Conservation (phyloP, 2,113 vertebrate genomes). For the Microtus oregoni region DNA sequence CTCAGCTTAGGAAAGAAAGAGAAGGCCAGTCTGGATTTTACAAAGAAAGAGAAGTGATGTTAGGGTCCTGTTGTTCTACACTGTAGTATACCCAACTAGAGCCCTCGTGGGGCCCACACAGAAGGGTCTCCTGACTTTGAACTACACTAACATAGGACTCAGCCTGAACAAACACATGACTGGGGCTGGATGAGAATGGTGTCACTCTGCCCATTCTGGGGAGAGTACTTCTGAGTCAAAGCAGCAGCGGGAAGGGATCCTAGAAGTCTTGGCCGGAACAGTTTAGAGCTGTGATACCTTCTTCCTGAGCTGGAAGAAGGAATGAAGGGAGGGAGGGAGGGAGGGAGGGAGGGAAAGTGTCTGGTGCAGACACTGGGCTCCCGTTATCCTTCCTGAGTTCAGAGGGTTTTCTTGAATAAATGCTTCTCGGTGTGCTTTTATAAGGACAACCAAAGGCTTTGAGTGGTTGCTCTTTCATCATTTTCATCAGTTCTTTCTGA, state of each 20-base stretch:
- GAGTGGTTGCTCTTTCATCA: conserved; percentile 31
- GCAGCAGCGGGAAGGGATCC: neutral
- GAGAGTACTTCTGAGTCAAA: neutral
- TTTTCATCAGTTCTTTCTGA: conserved; percentile 13
- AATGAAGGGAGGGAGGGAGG: neutral
- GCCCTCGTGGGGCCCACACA: neutral
- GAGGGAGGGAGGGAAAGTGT: neutral
- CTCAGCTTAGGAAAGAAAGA: neutral
- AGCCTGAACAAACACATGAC: neutral
- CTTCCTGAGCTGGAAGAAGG: neutral
- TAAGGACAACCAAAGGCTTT: neutral
- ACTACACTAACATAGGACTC: neutral
- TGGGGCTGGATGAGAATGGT: neutral
- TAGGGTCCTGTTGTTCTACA: neutral
- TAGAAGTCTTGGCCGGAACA: neutral
- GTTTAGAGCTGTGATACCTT: neutral
- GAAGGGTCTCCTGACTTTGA: neutral
- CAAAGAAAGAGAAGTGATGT: neutral
- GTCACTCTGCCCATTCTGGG: neutral
- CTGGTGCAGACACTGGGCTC: neutral
- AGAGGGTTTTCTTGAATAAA: conserved; percentile 29
- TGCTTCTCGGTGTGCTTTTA: neutral
- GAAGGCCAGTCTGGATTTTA: neutral
- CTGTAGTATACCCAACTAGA: neutral
- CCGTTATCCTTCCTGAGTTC: neutral